Evolutionary conservation across 1,140 invertebrate genomes (phyloP).

Genomic region (Scaptodrosophila lebanonensis): DNA sequence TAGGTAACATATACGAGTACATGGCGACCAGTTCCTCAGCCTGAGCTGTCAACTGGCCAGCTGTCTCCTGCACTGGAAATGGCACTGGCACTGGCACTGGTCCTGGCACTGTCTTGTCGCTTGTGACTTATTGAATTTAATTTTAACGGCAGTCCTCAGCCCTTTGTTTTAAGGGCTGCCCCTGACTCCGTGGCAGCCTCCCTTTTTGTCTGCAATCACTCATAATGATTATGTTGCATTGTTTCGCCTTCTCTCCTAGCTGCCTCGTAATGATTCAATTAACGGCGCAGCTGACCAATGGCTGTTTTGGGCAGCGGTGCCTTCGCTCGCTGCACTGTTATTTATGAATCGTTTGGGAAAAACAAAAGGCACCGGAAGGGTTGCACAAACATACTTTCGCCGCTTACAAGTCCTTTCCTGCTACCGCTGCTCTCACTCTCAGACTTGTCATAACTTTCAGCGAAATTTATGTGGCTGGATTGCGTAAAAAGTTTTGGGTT

Average conservation of each 20-base stretch:
- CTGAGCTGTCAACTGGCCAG: slow-evolving; percentile 37
- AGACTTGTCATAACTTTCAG: slow-evolving; percentile 29
- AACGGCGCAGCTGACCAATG: slow-evolving; percentile 29
- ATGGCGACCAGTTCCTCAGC: too few species aligned
- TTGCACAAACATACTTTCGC: slow-evolving; percentile 15
- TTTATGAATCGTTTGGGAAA: slow-evolving; percentile 49
- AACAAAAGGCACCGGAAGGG: slow-evolving; percentile 31
- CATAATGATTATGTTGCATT: slow-evolving; percentile 56
- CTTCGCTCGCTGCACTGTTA: slow-evolving; percentile 20
- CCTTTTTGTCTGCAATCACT: slow-evolving; percentile 50
- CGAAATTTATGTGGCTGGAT: slow-evolving; percentile 12
- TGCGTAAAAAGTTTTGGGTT: too few species aligned
- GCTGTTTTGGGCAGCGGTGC: slow-evolving; percentile 13
- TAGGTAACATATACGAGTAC: too few species aligned
- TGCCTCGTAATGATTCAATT: slow-evolving; percentile 49
- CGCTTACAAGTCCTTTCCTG: slow-evolving; percentile 29
- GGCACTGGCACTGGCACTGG: too few species aligned
- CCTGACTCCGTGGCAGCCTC: too few species aligned
- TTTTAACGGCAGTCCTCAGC: slow-evolving; percentile 1
- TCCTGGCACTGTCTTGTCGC: too few species aligned
- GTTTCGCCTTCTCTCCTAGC: slow-evolving; percentile 24
- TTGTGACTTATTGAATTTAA: slow-evolving; percentile 45
- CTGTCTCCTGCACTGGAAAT: too few species aligned
- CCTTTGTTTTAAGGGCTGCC: slow-evolving; percentile 29
- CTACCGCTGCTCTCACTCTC: too few species aligned